Evolutionary conservation across 1,140 invertebrate species (phyloP), one percentile per base, ranked within the genome.

Genomic region (Brachionus sp.): DNA sequence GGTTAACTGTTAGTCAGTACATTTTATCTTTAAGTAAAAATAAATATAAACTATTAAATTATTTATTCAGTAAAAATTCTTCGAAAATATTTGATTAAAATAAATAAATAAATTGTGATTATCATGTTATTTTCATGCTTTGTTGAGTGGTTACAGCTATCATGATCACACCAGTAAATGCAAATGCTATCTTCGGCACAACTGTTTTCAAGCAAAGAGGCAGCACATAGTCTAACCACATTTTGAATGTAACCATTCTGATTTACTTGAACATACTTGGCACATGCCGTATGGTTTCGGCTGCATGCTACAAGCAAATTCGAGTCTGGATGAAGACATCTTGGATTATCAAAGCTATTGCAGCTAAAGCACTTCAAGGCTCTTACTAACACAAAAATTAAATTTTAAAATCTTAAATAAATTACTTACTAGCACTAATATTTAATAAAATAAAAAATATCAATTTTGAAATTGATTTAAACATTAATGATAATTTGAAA

Each of bases 301-400:
- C 33, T 10, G 16, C 68, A 73, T 73, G 33, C 19, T 5, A 39
- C 37, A 13, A 73, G 35, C 10, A 73, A 6, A 23, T 16, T 73
- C 6, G 33, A 35, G 37, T 39, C 35, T 7, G 68, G 68, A 6
- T 39, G 16, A 9, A 39, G 5, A 73, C 68, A 73, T 5, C 12
- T 73, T 23, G 33, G 7, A 23, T 73, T 35, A 13, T 42, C 13
- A 73, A 39, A 73, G 19, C 68, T 73, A 16, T 73, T 73, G 37
- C 68, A 73, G n/a, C 16, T 39, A 73, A 39, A 73, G 42, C 68
- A 73, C 37, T 73, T 73, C 37, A 73, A 23, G 5, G n/a, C 33
- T 23, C 13, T 42, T 16, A 73, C 68, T 73, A 19, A 57, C 9
- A 16, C 5, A 57, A 57, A 57, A 57, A 57, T 16, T 53, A 57